Evolutionary conservation across 2,888 invertebrate species (phyloP).

Genomic region (Heliconius aoede): DNA sequence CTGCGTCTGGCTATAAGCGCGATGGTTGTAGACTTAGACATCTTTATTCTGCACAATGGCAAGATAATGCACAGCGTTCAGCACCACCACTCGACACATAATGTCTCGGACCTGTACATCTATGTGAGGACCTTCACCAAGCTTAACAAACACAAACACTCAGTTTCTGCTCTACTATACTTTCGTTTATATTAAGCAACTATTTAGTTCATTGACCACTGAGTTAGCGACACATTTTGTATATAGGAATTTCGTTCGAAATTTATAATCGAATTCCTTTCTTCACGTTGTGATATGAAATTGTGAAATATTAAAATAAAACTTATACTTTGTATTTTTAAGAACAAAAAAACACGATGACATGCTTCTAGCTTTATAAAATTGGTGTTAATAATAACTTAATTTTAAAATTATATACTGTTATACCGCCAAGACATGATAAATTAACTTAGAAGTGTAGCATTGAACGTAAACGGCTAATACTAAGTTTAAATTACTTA

Average conservation of each 20-base stretch:
- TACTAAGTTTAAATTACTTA: neutral
- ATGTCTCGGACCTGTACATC: too few species aligned
- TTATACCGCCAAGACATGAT: conserved; percentile 2
- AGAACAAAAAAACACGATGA: conserved; percentile 2
- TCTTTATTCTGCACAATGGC: too few species aligned
- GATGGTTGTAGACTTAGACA: too few species aligned
- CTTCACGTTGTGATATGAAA: neutral
- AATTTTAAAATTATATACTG: neutral
- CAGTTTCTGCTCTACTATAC: neutral
- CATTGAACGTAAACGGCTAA: neutral
- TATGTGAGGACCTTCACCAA: neutral
- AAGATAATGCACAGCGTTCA: too few species aligned
- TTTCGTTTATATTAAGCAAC: conserved; percentile 6
- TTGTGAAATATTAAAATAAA: neutral
- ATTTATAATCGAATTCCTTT: conserved; percentile 1
- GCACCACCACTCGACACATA: too few species aligned
- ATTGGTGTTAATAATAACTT: neutral
- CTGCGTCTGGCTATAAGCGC: too few species aligned
- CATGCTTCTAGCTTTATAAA: neutral
- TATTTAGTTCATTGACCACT: conserved; percentile 12
- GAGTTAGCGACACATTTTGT: conserved; percentile 2
- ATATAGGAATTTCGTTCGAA: neutral
- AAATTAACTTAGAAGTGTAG: neutral
- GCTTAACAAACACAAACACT: neutral
- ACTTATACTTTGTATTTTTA: neutral